Percentiles rank a stretch among this genome's conserved stretches.
Evolutionary conservation across 2,888 invertebrate species (phyloP).

Genomic region (Tetrapedia diversipes): DNA sequence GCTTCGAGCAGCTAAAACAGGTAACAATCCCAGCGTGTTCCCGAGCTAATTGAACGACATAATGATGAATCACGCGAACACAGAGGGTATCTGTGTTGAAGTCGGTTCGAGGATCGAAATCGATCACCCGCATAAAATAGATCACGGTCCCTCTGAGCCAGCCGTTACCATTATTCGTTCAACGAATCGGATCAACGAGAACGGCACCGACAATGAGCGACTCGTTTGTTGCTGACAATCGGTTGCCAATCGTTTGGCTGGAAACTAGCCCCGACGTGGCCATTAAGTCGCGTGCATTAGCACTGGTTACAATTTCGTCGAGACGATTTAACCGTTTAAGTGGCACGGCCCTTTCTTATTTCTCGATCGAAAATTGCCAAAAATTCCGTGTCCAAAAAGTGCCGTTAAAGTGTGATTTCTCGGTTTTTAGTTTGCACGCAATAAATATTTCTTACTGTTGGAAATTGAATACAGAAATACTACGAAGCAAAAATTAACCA

Average conservation of each 20-base stretch:
- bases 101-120: neutral
- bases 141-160: constrained; percentile 1
- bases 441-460: too few species aligned
- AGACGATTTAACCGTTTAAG: neutral
- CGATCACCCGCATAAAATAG: constrained; percentile 2
- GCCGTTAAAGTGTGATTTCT: too few species aligned
- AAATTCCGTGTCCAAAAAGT: too few species aligned
- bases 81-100: neutral
- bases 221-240: neutral
- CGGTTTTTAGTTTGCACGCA: too few species aligned
- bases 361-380: too few species aligned
- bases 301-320: constrained; percentile 5
- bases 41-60: neutral
- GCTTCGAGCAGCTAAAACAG: neutral
- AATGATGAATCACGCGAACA: neutral
- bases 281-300: constrained; percentile 7
- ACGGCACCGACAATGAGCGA: neutral
- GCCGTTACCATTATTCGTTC: constrained; percentile 13
- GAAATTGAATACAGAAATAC: too few species aligned
- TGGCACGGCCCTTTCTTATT: too few species aligned
- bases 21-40: neutral
- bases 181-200: constrained; percentile 17
- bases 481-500: too few species aligned
- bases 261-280: neutral
- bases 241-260: neutral